A percentile compares a stretch with the other conserved stretches of the same genome.
These are phyloP conservation scores for Neotoxoptera formosana DNA, from an alignment of 1,140 invertebrate genomes.

Conservation along the genomic window DNA sequence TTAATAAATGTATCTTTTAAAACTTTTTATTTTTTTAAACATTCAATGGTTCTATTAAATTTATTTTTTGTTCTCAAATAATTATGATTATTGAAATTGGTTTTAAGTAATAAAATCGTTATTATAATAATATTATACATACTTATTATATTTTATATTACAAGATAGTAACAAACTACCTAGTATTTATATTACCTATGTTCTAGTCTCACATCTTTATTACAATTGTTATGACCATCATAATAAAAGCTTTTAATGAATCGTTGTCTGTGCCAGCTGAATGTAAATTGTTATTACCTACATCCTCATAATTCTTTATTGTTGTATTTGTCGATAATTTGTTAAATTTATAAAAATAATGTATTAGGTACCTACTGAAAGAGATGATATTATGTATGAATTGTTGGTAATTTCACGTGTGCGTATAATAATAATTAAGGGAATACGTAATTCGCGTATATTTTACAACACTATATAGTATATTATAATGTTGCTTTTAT, in stretches of 20 bases:
- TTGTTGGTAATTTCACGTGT: slow-evolving; percentile 7
- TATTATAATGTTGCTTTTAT: slow-evolving; percentile 41
- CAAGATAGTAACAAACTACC: neutral
- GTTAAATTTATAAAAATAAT: neutral
- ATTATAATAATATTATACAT: neutral
- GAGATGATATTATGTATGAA: neutral
- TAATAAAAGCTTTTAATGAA: neutral
- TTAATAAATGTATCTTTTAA: neutral
- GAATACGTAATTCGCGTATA: slow-evolving; percentile 23
- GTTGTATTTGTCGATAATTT: neutral
- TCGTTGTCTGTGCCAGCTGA: neutral
- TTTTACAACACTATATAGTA: slow-evolving; percentile 22
- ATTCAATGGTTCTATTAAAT: neutral
- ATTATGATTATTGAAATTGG: neutral
- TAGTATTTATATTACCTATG: neutral
- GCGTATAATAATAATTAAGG: slow-evolving; percentile 33
- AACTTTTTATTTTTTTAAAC: too few species aligned
- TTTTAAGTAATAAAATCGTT: neutral
- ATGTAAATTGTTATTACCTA: neutral
- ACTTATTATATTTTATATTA: neutral
- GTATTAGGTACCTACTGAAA: neutral
- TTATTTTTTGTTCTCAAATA: neutral
- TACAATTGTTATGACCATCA: neutral
- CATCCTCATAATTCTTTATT: neutral
- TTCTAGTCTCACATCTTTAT: neutral